A percentile compares a stretch with the other conserved stretches of the same genome.
Evolutionary conservation across 2,797 vertebrate genomes (phyloP).

Genomic region (Poeciliopsis turneri): DNA sequence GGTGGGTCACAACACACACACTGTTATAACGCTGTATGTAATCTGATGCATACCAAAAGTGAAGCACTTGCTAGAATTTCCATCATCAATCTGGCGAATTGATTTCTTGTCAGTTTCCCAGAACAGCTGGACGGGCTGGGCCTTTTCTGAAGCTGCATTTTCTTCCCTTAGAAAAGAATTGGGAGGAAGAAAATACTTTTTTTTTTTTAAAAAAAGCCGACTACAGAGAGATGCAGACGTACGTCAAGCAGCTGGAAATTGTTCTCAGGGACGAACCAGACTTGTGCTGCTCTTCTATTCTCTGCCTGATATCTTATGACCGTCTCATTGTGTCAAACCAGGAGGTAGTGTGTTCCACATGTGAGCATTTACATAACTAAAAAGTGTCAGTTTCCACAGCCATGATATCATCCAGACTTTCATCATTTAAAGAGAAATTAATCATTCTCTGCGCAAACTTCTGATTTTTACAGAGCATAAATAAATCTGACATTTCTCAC

Average conservation of each 20-base stretch:
- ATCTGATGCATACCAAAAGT: conserved; percentile 84
- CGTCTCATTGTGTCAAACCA: neutral
- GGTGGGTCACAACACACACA: neutral
- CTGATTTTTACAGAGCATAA: too few species aligned
- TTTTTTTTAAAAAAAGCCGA: too few species aligned
- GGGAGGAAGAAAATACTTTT: neutral
- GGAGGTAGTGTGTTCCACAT: too few species aligned
- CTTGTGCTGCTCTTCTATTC: neutral
- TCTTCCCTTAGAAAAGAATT: conserved; percentile 65
- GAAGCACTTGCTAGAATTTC: conserved; percentile 84
- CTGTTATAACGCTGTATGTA: neutral
- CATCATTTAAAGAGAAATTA: too few species aligned
- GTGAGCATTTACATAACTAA: too few species aligned
- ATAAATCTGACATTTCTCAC: neutral
- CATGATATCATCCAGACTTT: too few species aligned
- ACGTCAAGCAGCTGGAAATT: neutral
- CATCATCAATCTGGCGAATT: conserved; percentile 87
- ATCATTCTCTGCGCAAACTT: too few species aligned
- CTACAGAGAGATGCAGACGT: neutral
- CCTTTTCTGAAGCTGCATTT: conserved; percentile 36
- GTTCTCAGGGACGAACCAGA: neutral
- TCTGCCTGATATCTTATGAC: neutral
- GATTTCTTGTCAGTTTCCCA: conserved; percentile 87
- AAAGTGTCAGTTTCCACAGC: too few species aligned
- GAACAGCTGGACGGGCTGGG: conserved; percentile 74